A percentile compares a stretch with the other conserved stretches of the same genome.
Evolutionary conservation across 2,113 vertebrate genomes (phyloP).

Genomic region (Hemiprocne comata): DNA sequence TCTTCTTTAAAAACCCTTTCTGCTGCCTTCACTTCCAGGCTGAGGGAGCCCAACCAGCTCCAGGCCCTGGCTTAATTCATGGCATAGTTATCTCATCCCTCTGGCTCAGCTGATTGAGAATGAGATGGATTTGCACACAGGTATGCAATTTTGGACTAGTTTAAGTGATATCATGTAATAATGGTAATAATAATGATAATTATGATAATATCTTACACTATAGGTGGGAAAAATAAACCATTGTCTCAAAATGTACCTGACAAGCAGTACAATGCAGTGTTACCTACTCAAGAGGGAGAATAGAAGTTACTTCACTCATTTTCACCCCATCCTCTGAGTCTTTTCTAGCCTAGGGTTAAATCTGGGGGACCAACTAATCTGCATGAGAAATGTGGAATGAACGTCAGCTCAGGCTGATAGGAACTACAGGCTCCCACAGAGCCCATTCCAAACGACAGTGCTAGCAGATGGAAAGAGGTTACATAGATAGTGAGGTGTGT

Average conservation of each 20-base stretch:
- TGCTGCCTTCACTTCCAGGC: not conserved
- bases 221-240: not conserved
- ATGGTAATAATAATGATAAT: not conserved
- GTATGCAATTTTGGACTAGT: conserved; percentile 29
- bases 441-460: not conserved
- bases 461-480: conserved; percentile 6
- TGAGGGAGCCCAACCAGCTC: not conserved
- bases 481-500: not conserved
- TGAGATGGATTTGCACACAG: not conserved
- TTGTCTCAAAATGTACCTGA: not conserved
- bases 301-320: not conserved
- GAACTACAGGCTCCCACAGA: not conserved
- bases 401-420: not conserved
- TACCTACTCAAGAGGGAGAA: not conserved
- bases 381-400: not conserved
- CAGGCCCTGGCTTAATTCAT: not conserved
- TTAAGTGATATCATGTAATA: not conserved
- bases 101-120: conserved; percentile 6
- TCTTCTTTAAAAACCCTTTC: not conserved
- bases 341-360: not conserved
- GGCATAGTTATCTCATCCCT: not conserved
- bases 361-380: not conserved
- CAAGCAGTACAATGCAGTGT: not conserved
- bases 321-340: not conserved
- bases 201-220: not conserved